These are phyloP conservation scores for Scotopteryx bipunctaria DNA, from an alignment of 2,888 invertebrate genomes.

Conservation along the genomic window DNA sequence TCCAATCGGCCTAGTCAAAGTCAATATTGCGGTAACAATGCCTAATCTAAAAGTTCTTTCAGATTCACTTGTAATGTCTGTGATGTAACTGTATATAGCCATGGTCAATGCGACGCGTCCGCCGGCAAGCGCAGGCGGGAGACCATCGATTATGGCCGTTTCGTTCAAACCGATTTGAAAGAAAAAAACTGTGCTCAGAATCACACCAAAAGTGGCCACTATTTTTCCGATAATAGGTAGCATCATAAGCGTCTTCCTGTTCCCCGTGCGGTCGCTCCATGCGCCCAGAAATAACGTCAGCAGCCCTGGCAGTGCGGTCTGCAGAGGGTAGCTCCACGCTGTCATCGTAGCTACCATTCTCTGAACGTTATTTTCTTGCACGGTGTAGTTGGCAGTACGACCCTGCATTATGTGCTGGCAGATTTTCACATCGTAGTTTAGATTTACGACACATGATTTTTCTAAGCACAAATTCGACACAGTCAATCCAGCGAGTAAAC, in stretches of 20 bases:
- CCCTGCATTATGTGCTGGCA: constrained; percentile 79
- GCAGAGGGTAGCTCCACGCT: constrained; percentile 83
- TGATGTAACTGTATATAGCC: constrained; percentile 85
- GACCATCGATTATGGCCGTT: constrained; percentile 80
- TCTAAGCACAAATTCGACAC: constrained; percentile 82
- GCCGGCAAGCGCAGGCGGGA: constrained; percentile 85
- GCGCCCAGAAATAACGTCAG: constrained; percentile 84
- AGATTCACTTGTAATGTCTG: constrained; percentile 82
- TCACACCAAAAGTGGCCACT: constrained; percentile 78
- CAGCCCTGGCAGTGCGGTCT: constrained; percentile 82
- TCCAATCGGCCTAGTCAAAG: constrained; percentile 79
- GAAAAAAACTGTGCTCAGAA: constrained; percentile 83
- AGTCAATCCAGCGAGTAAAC: constrained; percentile 85
- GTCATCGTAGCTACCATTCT: constrained; percentile 82
- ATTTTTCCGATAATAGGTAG: constrained; percentile 83
- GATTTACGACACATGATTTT: constrained; percentile 83
- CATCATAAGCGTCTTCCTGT: constrained; percentile 84
- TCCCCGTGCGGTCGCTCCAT: constrained; percentile 85
- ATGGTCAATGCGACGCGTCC: constrained; percentile 84
- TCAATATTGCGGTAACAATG: constrained; percentile 81
- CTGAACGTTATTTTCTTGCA: constrained; percentile 75
- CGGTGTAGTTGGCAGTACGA: constrained; percentile 64
- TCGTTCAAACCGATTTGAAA: constrained; percentile 80
- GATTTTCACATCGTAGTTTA: constrained; percentile 78
- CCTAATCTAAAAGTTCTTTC: constrained; percentile 86